Base-by-base conservation (phyloP, 64 coral and sea anemone genomes). In the Actinia tenebrosa region DNA sequence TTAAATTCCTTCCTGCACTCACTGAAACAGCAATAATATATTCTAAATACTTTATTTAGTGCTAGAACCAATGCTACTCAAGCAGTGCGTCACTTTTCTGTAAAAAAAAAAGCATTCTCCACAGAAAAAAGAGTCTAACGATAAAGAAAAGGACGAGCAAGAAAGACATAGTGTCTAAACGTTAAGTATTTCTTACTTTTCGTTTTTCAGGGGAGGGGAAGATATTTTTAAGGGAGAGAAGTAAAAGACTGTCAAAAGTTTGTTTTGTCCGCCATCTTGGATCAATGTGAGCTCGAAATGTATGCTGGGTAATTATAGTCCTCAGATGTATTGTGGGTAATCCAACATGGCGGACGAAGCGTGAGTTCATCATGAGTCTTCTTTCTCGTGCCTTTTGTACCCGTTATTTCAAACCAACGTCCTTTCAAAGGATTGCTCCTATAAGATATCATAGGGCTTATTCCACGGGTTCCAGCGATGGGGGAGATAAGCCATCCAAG, bases 1-100 rank as follows among this genome's bases (percentile, higher is more conserved):
- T 94, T 23, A 94, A 88, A 22, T 88, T 86, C 37, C 85, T 94
- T 45, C 88, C 88, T 91, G 83, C 60, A 85, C 83, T 85, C 83
- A 85, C 83, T 85, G 42, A 37, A 85, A 59, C 3, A 44, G 18
- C 68, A 80, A 56, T 42, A 42, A 75, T 27, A 25, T 43, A 42
- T 30, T 75, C 0, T 25, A 75, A 75, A 75, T 27, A 75, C 69
- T 2, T 75, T 75, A 42, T 4, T 5, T n/a, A 66, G 5, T 14
- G n/a, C 4, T 5, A 7, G 63, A 20, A 66, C 56, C 56, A 58
- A 7, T 58, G 15, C 56, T 14, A 58, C 10, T 58, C 2, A 58
- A 58, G 13, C 2, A 11, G 23, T 42, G 26, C 69, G n/a, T 75
- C 26, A 43, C 10, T 27, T 30, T 26, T 15, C 69, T 42, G n/a